A percentile compares a stretch with the other conserved stretches of the same genome.
Conservation (phyloP, 2,888 invertebrate genomes). For the Drepana falcataria region DNA sequence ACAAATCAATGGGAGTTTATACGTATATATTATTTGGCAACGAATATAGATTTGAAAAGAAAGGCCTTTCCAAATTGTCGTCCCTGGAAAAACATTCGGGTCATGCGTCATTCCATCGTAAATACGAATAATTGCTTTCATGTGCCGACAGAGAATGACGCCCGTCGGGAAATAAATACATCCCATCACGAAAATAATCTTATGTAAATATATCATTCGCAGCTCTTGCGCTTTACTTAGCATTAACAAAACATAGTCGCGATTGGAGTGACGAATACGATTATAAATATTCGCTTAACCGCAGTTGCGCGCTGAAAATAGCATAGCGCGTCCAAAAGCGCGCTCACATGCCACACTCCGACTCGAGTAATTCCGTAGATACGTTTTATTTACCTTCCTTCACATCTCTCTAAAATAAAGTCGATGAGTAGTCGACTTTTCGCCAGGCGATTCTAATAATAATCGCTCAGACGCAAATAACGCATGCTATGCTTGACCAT, state of each 20-base stretch:
- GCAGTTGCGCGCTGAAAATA: conserved; percentile 50
- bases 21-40: neutral
- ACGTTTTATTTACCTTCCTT: conserved; percentile 71
- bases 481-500: conserved; percentile 65
- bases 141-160: conserved; percentile 63
- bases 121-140: conserved; percentile 65
- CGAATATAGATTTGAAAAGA: conserved; percentile 2
- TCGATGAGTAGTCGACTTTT: conserved; percentile 66
- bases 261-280: conserved; percentile 60
- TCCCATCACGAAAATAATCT: conserved; percentile 58
- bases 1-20: neutral
- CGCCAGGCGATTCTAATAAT: conserved; percentile 70
- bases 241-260: conserved; percentile 62
- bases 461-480: conserved; percentile 69
- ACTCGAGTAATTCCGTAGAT: conserved; percentile 49
- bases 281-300: conserved; percentile 64
- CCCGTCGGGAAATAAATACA: conserved; percentile 58
- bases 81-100: conserved; percentile 48
- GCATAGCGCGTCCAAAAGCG: conserved; percentile 38
- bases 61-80: conserved; percentile 31
- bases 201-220: conserved; percentile 61
- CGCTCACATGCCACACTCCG: conserved; percentile 50
- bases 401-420: conserved; percentile 66
- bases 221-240: conserved; percentile 56
- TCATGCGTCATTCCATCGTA: conserved; percentile 63